A percentile compares a stretch with the other conserved stretches of the same genome.
phyloP scores from a whole-genome alignment of 2,113 vertebrate species.

The Tachycineta bicolor region DNA sequence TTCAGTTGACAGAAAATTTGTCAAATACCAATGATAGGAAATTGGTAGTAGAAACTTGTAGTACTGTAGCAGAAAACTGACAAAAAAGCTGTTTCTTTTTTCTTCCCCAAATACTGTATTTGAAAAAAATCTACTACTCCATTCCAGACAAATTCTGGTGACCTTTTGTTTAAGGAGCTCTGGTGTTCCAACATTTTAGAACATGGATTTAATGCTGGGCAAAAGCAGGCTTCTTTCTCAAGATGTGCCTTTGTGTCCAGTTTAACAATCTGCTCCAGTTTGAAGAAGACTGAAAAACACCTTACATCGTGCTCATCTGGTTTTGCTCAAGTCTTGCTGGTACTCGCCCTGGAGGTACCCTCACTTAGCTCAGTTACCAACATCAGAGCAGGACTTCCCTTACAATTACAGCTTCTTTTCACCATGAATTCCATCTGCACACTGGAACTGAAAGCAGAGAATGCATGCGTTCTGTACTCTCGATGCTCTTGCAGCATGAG shows the following conservation, averaged over 20 bases:
- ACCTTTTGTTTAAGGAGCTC: background rate
- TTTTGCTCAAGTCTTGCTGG: background rate
- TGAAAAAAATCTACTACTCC: background rate
- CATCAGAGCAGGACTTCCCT: background rate
- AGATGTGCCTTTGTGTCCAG: background rate
- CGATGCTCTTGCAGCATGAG: background rate
- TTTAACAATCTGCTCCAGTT: background rate
- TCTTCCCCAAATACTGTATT: background rate
- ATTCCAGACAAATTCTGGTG: background rate
- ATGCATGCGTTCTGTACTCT: background rate
- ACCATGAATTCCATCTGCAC: background rate
- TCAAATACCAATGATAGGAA: background rate
- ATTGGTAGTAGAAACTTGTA: background rate
- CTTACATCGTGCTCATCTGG: background rate
- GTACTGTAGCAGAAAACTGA: background rate
- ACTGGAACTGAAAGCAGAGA: background rate
- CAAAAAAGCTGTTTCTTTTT: background rate
- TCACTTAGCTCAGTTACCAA: background rate
- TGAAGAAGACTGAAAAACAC: background rate
- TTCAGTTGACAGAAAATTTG: background rate
- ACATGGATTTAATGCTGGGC: background rate
- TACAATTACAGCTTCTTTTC: background rate
- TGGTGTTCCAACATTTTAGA: background rate
- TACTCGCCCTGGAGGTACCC: background rate
- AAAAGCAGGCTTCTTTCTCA: background rate